phyloP scores from a whole-genome alignment of 2,888 invertebrate genomes.

The Mimumesa dahlbomi region DNA sequence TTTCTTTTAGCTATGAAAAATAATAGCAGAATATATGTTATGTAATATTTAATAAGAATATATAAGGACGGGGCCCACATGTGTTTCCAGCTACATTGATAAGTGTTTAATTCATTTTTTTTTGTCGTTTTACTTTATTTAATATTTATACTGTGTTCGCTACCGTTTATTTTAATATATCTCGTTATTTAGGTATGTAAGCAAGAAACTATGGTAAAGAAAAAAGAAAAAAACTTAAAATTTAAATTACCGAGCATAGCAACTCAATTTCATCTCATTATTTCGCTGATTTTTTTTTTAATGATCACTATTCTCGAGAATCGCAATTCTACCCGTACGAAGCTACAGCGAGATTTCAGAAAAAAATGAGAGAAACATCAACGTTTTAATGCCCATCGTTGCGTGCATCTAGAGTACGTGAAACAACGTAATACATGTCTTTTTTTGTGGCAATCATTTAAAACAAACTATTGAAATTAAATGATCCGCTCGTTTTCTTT shows the following conservation, averaged over 20 bases:
- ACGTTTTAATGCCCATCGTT: conserved; percentile 52
- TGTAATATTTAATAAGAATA: conserved; percentile 78
- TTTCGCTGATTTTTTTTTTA: conserved; percentile 16
- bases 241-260: conserved; percentile 44
- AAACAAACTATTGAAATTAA: conserved; percentile 57
- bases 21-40: conserved; percentile 77
- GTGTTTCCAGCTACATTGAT: conserved; percentile 74
- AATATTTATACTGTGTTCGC: conserved; percentile 61
- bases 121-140: conserved; percentile 63
- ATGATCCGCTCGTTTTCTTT: conserved; percentile 47
- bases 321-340: conserved; percentile 25
- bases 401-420: conserved; percentile 42
- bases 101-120: conserved; percentile 67
- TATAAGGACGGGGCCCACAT: conserved; percentile 77
- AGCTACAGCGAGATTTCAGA: conserved; percentile 39
- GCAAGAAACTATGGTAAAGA: conserved; percentile 63
- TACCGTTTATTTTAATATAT: conserved; percentile 66
- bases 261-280: conserved; percentile 36
- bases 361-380: conserved; percentile 32
- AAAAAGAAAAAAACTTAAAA: conserved; percentile 55
- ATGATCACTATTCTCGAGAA: conserved; percentile 3
- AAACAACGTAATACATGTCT: conserved; percentile 44
- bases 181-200: conserved; percentile 64
- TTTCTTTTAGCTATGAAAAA: conserved; percentile 73
- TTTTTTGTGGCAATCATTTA: conserved; percentile 56